Base-by-base conservation (phyloP, 2,797 vertebrate species). In the Neosilurus hyrtlii region DNA sequence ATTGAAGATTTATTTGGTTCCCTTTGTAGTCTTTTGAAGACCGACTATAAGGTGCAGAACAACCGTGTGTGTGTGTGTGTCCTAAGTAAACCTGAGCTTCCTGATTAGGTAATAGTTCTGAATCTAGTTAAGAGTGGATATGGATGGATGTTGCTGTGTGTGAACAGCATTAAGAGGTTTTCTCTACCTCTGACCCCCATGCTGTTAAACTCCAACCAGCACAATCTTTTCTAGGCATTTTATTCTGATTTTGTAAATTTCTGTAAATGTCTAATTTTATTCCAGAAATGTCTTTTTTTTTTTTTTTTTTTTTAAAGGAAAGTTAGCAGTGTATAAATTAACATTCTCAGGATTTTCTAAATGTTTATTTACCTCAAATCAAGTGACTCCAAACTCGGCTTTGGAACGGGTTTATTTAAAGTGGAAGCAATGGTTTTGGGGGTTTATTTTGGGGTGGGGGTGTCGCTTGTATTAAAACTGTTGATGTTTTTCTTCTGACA, bases 281-380 rank as follows among this genome's bases (percentile, higher is more conserved):
- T 75, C 24, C 76, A 52, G 43, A 78, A 6, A 26, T 65, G 59
- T 78, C 1, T 2, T 30, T 35, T 57, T 12, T 56, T 49, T 37
- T 30, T n/a, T 43, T 8, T 37, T 43, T 68, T 35, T 8, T 73
- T 26, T 26, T 26, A 26, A 20, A 56, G 0, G 16, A 54, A 73
- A 24, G n/a, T 54, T 73, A 18, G 71, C 7, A 57, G 1, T 12
- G 9, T 30, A 67, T 51, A 16, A 51, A 20, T 24, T 72, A 57
- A 78, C 30, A 61, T 71, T 71, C 84, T 85, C 80, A 82, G 80
- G 84, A 73, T 57, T 85, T 85, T 82, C 80, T 79, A 85, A 78
- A 85, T 51, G 67, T 24, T 22, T 61, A 51, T n/a, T 62, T 68
- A 67, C 63, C 73, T 75, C 56, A 35, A 16, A 15, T 59, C 15